Evolutionary conservation across 2,797 vertebrate species (phyloP).

Genomic region (Channallabes apus): DNA sequence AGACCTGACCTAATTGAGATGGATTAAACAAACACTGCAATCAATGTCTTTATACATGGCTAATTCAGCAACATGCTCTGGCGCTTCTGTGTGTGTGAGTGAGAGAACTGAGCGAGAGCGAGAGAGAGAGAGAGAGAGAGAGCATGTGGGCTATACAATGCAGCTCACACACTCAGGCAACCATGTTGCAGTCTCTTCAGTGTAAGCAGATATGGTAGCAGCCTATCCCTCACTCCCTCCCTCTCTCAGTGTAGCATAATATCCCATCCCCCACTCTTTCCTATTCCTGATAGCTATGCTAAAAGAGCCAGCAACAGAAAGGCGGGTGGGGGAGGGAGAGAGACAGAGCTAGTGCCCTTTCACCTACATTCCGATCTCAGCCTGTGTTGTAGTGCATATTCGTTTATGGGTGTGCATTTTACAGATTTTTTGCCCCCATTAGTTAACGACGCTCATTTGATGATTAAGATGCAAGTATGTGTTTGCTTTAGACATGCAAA

Average conservation of each 20-base stretch:
- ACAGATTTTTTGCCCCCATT: constrained; percentile 33
- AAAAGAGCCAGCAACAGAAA: constrained; percentile 22
- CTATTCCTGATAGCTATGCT: constrained; percentile 46
- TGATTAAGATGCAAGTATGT: not conserved
- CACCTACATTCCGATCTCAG: constrained; percentile 58
- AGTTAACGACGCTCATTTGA: constrained; percentile 16
- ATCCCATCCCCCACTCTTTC: constrained; percentile 45
- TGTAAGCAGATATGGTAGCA: constrained; percentile 48
- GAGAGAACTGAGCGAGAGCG: not conserved
- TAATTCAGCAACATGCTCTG: not conserved
- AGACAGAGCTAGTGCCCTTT: constrained; percentile 50
- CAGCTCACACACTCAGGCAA: constrained; percentile 46
- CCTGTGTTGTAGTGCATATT: constrained; percentile 30
- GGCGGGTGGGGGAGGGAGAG: constrained; percentile 11
- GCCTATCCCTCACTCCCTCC: constrained; percentile 35
- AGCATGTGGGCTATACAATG: constrained; percentile 13
- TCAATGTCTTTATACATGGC: not conserved
- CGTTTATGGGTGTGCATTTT: constrained; percentile 29
- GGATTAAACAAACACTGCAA: not conserved
- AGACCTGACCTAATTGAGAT: not conserved
- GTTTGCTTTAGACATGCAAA: not conserved
- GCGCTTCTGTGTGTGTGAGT: not conserved
- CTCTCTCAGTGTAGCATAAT: constrained; percentile 27
- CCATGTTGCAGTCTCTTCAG: constrained; percentile 47
- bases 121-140: not conserved